Base-by-base conservation (phyloP, 2,113 vertebrate genomes). In the Datnioides undecimradiatus region DNA sequence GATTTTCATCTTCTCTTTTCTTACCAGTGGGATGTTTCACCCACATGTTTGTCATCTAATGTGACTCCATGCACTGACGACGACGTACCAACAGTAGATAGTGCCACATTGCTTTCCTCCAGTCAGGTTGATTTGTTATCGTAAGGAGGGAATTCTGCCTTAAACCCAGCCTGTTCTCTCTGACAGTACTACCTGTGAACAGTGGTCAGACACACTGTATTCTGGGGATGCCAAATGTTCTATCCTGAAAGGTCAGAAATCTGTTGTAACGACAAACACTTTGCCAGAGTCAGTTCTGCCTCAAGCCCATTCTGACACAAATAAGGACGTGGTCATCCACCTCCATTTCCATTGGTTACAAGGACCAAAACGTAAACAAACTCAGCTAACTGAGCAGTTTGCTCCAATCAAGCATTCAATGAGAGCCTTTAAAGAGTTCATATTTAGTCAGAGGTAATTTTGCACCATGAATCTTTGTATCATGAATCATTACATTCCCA, bases 301-400 rank as follows among this genome's bases (percentile, higher is more conserved):
- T 92, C 87, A 84, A 92, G 85, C 86, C 89, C 87, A 91, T 93
- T 91, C 79, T 89, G 88, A 91, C 88, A 87, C 86, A 71, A 90
- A 86, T 62, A 65, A 73, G 81, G 84, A 91, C 16, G 81, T 82
- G 85, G 83, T 87, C 84, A 82, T 76, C 59, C 80, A 84, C 60
- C 85, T 91, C 69, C 90, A 88, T 92, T 84, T 84, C 79, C 90
- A 92, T 89, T 88, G 91, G 92, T 95, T 94, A 92, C 87, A 90
- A 90, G 94, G 93, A 95, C 93, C 94, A 95, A 95, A 94, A 90
- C 85, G 85, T 89, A 89, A 90, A 83, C 86, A 87, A 85, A 87
- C 88, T 90, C 90, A 92, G 87, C 73, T 54, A 86, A 78, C 75
- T 90, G 90, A 93, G 86, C 76, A 55, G 73, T 92, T 90, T 89